Evolutionary conservation across 23 tunicate genomes (phyloP), one percentile per base, ranked within the genome.

Genomic region (Trididemnum nubilum): DNA sequence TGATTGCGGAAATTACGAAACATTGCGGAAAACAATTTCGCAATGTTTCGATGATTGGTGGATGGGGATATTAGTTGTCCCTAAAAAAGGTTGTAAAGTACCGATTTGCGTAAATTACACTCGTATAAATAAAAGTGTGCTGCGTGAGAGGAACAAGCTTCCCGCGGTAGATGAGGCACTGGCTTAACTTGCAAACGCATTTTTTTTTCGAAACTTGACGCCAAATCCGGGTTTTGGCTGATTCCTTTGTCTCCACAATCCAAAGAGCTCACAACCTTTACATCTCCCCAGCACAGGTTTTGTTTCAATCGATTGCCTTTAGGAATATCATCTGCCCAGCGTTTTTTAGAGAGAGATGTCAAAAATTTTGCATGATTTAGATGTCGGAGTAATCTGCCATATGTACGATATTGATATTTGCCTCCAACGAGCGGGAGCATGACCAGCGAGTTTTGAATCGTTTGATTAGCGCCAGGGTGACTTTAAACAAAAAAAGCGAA

Each of bases 401-500:
- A 63, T 63, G 70, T 15, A 63, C 23, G 70, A 63, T 63, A 24
- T 23, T 63, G 7, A 27, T 63, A 27, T 63, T 63, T 63, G 70
- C n/a, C 23, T 63, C 70, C 22, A 22, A 24, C 29, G 70, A 63
- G 31, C 29, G 22, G 70, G 31, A 63, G 70, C 70, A 63, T 27
- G 70, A 63, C 70, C 31, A 22, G 31, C 70, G 70, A 5, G 70
- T 63, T 63, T 27, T 63, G 29, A 22, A 63, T 24, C 12, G 31
- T 9, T 63, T 63, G 22, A 63, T 12, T 4, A 23, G 5, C 31
- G 70, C 70, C 5, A 5, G 70, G 31, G 15, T 63, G 12, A 63
- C 70, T 63, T 27, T 63, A 23, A 63, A 24, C 31, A 23, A 63
- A 23, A 63, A 63, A 63, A 9, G 70, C 22, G 70, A 63, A 63